Percentiles rank a stretch among this genome's conserved stretches.
phyloP scores from a whole-genome alignment of 2,888 invertebrate genomes.

The Pilophorus perplexus region DNA sequence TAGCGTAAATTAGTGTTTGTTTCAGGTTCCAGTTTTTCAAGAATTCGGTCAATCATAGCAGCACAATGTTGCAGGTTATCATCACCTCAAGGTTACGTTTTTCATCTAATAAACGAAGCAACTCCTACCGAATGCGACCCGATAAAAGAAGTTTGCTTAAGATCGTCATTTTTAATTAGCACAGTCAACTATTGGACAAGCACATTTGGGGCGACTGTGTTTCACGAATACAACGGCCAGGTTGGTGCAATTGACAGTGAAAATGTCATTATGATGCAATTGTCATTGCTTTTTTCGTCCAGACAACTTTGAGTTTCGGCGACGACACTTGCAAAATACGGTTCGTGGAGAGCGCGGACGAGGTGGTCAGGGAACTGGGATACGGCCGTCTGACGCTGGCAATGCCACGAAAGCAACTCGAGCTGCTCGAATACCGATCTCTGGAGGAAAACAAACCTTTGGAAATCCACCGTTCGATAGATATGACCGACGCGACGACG shows the following conservation, averaged over 20 bases:
- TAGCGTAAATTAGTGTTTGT: no score
- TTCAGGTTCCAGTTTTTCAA: no score
- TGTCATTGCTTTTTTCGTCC: no score
- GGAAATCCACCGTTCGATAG: neutral
- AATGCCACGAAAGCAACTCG: neutral
- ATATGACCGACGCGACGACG: neutral
- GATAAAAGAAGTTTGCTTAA: neutral
- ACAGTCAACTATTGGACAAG: neutral
- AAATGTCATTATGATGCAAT: neutral
- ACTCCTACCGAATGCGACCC: constrained; percentile 16
- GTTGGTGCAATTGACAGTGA: no score
- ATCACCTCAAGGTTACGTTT: constrained; percentile 6
- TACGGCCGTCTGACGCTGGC: neutral
- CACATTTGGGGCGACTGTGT: neutral
- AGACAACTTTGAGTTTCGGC: constrained; percentile 14
- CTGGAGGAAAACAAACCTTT: neutral
- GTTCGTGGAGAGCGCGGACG: neutral
- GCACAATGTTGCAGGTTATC: neutral
- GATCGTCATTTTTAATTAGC: neutral
- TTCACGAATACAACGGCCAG: neutral
- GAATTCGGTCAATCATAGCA: no score
- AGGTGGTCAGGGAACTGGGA: neutral
- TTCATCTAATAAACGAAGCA: neutral
- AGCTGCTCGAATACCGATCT: neutral
- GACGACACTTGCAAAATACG: neutral